Evolutionary conservation across 1,140 invertebrate species (phyloP), one percentile per base, ranked within the genome.

Genomic region (Sycophila sp.): DNA sequence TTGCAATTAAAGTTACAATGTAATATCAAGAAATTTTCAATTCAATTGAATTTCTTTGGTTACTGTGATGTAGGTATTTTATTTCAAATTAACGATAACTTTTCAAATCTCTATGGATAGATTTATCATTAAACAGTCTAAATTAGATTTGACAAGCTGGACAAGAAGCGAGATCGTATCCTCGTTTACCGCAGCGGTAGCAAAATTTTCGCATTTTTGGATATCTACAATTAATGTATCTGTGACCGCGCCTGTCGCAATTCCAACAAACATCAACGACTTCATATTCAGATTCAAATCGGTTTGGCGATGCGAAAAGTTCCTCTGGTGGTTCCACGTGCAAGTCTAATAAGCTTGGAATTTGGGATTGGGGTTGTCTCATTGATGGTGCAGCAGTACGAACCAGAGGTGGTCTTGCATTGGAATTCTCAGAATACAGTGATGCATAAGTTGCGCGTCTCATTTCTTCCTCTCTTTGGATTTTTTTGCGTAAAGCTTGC

Each of bases 271-370:
- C 30, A 8, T 49, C 60, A 2, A 34, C 0, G 30, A 15, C 11
- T 7, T 49, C 45, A 7, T 24, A 32, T 8, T 17, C 15, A 17
- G 13, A 17, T 8, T 32, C 28, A 3, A 42, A 42, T 30, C 19
- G 19, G 2, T 58, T n/a, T n/a, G n/a, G n/a, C n/a, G n/a, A n/a
- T n/a, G n/a, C n/a, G n/a, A n/a, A n/a, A 19, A 36, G 4, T 7
- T 30, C 34, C 1, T 34, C 51, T 40, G 64, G 49, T 28, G 34
- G 24, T 13, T 47, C 42, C 42, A 58, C 24, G 4, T 34, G n/a
- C 10, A 67, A 19, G 3, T 67, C 64, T 17, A 67, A 13, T 22
- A 67, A 53, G 38, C 47, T 67, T 45, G 64, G 53, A 45, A 67
- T 56, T 30, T 42, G 42, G 2, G 64, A 38, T 45, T 56, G 5